phyloP scores from a whole-genome alignment of 2,888 invertebrate species.

The Athalia rosae region DNA sequence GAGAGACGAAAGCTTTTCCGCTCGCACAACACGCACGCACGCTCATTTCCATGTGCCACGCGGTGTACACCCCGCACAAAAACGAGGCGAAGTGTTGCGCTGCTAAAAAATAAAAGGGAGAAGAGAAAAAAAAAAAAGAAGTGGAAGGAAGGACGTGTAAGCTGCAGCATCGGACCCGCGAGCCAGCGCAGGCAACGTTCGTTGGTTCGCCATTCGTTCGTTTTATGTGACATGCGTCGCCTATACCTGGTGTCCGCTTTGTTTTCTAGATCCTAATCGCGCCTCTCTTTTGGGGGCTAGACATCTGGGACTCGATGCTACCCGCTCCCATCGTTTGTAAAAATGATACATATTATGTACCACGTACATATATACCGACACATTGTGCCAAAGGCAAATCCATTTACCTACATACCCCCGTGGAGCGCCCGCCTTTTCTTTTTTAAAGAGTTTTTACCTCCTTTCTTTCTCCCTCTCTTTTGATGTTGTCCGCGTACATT shows the following conservation, averaged over 20 bases:
- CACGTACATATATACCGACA: conserved; percentile 47
- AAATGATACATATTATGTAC: conserved; percentile 1
- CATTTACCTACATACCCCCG: background rate
- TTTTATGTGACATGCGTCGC: conserved; percentile 5
- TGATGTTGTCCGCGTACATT: background rate
- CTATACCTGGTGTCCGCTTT: conserved; percentile 62
- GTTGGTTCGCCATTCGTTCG: conserved; percentile 44
- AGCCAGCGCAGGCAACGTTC: background rate
- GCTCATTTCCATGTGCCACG: no score
- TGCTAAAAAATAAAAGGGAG: no score
- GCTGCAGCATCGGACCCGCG: background rate
- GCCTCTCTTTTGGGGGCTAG: conserved; percentile 52
- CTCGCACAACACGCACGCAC: no score
- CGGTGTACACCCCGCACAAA: no score
- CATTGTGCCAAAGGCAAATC: conserved; percentile 62
- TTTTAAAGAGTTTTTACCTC: background rate
- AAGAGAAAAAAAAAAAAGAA: no score
- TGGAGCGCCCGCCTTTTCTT: background rate
- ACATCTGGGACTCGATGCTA: conserved; percentile 64
- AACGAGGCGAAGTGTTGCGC: no score
- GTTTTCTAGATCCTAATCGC: conserved; percentile 47
- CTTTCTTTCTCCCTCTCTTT: conserved; percentile 22
- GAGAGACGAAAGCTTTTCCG: no score
- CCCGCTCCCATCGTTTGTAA: conserved; percentile 57
- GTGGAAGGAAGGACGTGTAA: conserved; percentile 1